A percentile compares a stretch with the other conserved stretches of the same genome.
phyloP scores from a whole-genome alignment of 2,888 invertebrate genomes.

The Microctonus aethiopoides region DNA sequence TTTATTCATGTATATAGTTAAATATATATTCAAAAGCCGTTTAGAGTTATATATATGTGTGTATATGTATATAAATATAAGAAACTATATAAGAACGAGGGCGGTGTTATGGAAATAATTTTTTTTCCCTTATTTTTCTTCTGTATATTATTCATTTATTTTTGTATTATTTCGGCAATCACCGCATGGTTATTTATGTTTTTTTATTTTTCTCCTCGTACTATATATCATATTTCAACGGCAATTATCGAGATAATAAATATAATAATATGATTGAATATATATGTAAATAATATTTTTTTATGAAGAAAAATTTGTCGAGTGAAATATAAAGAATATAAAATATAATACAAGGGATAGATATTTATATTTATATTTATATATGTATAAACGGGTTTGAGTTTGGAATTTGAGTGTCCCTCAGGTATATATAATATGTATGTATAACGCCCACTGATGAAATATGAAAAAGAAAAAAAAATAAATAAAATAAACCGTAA shows the following conservation, averaged over 20 bases:
- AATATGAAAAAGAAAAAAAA: background rate
- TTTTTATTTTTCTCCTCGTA: background rate
- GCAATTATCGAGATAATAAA: background rate
- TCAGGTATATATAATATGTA: background rate
- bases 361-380: no score
- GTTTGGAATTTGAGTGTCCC: background rate
- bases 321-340: background rate
- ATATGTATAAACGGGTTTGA: background rate
- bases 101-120: background rate
- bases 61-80: no score
- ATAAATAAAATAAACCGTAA: background rate
- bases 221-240: background rate
- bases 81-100: background rate
- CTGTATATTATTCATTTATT: background rate
- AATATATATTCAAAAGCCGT: background rate
- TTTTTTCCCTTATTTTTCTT: background rate
- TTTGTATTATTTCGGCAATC: background rate
- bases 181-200: background rate
- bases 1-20: background rate
- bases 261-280: background rate
- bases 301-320: background rate
- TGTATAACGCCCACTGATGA: background rate
- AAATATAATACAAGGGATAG: background rate
- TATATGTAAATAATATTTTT: background rate
- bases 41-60: background rate